These are phyloP conservation scores for Pristionchus mayeri DNA, from an alignment of 2,888 invertebrate genomes.

Conservation along the genomic window DNA sequence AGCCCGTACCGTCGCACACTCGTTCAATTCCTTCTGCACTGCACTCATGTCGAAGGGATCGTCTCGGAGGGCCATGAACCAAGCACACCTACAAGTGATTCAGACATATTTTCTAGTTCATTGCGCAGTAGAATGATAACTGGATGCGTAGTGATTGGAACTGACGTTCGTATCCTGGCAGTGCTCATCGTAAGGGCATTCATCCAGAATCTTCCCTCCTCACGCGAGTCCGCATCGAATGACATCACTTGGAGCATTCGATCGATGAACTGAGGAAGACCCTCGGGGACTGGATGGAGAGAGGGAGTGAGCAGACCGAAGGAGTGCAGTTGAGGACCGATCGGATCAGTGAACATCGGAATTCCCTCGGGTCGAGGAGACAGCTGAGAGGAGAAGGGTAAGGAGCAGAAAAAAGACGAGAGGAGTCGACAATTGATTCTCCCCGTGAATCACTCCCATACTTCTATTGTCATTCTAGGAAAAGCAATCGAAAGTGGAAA, in stretches of 20 bases:
- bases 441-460: neutral
- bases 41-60: neutral
- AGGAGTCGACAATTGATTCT: neutral
- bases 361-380: neutral
- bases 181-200: neutral
- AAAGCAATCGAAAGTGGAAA: neutral
- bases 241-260: neutral
- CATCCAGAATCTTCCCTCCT: neutral
- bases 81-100: neutral
- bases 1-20: neutral
- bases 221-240: too few species aligned
- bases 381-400: neutral
- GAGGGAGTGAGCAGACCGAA: constrained; percentile 35
- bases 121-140: neutral
- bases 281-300: neutral
- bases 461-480: neutral
- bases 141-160: neutral
- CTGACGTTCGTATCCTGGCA: constrained; percentile 21
- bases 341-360: neutral
- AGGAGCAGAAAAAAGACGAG: too few species aligned
- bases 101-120: neutral
- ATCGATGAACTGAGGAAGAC: constrained; percentile 24
- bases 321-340: neutral
- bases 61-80: constrained; percentile 12
- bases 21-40: neutral